Base-by-base conservation (phyloP, 2,888 invertebrate species). In the Acronicta alni region DNA sequence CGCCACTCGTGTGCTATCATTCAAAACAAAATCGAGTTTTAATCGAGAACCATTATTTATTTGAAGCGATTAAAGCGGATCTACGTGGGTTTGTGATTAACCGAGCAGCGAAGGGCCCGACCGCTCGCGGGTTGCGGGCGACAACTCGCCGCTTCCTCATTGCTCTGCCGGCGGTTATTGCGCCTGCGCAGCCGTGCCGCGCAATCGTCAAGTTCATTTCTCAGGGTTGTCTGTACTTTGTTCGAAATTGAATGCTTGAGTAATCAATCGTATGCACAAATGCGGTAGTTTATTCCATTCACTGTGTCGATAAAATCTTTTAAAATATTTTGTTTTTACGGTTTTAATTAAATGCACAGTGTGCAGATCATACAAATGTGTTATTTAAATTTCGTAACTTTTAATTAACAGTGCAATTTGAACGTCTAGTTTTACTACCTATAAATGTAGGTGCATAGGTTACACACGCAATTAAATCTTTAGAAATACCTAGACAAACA, bases 81-180 rank as follows among this genome's bases (percentile, higher is more conserved):
- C 81, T 82, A 79, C 75, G 80, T 82, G 80, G 80, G 81, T 65
- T 79, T 76, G 80, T 81, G 83, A 83, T 82, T 81, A 83, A 82
- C 77, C 67, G 78, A 65, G 74, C 74, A 67, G 72, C 73, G 69
- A 73, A 70, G 75, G 68, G 75, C 65, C 49, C 58, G 56, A 56
- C 54, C 67, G 78, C 79, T 84, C 76, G 79, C 86, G 80, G 85
- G 85, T 88, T 73, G 76, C 71, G 74, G 61, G 85, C 88, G 89
- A 88, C 89, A 85, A 82, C 76, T 83, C 82, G 77, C 79, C 84
- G 86, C 89, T 90, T 90, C 90, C 90, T 90, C 83, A 89, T 89
- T 87, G 89, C 82, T 78, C 79, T 71, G 75, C 75, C 74, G 75
- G 82, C 84, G 85, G 87, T 84, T 84, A 83, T 80, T 82, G 78